Evolutionary conservation across 2,113 vertebrate genomes (phyloP).

Genomic region (Mobula hypostoma): DNA sequence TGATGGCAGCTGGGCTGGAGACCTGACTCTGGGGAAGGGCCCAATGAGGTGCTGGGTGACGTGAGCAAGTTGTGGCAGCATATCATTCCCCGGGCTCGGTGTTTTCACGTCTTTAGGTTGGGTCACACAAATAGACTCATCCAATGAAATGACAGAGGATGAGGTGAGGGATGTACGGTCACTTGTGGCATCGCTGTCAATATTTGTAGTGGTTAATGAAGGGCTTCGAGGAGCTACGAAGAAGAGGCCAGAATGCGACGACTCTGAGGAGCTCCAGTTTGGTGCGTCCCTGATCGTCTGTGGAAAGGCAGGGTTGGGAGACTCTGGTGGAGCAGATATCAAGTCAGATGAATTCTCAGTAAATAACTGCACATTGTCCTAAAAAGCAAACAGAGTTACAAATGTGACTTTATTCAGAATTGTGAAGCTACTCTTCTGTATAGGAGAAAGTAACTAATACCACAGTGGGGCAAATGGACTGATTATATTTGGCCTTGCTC

Average conservation of each 20-base stretch:
- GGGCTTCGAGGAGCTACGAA: constrained; percentile 64
- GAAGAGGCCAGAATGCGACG: constrained; percentile 75
- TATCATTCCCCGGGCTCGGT: constrained; percentile 48
- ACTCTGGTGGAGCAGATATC: constrained; percentile 53
- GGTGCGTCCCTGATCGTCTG: constrained; percentile 42
- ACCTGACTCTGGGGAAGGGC: constrained; percentile 39
- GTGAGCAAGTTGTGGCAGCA: constrained; percentile 61
- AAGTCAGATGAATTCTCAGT: constrained; percentile 70
- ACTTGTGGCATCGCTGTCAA: constrained; percentile 48
- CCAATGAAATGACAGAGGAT: constrained; percentile 47
- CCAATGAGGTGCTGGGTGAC: constrained; percentile 37
- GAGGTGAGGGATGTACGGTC: constrained; percentile 41
- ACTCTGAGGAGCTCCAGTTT: constrained; percentile 61
- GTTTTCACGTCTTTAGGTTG: constrained; percentile 42
- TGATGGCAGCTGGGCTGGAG: constrained; percentile 42
- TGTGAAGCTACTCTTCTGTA: neutral
- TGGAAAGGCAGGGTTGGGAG: constrained; percentile 42
- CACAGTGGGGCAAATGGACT: neutral
- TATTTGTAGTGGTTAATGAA: constrained; percentile 41
- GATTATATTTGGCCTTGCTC: neutral
- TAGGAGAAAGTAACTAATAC: neutral
- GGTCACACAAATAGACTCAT: constrained; percentile 53
- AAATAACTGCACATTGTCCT: constrained; percentile 78
- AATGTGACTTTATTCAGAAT: neutral
- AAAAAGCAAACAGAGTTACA: constrained; percentile 44